Base-by-base conservation (phyloP, 2,797 vertebrate species). In the Parambassis ranga region DNA sequence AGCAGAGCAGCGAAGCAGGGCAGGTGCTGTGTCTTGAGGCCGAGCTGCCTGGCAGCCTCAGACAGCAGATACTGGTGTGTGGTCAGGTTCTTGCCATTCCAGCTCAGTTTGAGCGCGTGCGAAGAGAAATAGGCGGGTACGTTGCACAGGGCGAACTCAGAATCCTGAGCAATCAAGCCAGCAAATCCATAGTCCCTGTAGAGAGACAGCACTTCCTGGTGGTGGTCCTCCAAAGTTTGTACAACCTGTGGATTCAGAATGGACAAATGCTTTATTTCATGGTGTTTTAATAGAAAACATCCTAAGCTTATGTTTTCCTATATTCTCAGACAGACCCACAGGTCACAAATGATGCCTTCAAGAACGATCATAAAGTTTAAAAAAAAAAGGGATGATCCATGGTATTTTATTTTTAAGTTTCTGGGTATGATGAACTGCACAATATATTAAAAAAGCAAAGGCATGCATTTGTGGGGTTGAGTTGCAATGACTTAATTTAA, bases 71-170 rank as follows among this genome's bases (percentile, higher is more conserved):
- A 97, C 88, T 96, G 95, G 86, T 96, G 95, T 74, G 95, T 97
- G 81, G 94, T 96, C 65, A 96, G 92, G 88, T 96, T 96, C 80
- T 96, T 97, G 75, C 95, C 95, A 6, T 97, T 97, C 95, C 95
- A 97, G 90, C 94, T 96, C 71, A 97, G 91, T 83, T 96, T 97
- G 85, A 96, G 94, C 7, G 95, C 94, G 22, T 96, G 95, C 7
- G 95, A 96, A 46, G 95, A 96, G 84, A 96, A 96, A 84, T 97
- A 96, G 76, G 93, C 94, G 5, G 95, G 94, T 44, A 96, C 94
- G 63, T 95, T 96, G 90, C 94, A 96, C 81, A 97, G 92, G 3
- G 95, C 95, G 28, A 95, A 97, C 89, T 96, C 95, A 0, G 95
- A 96, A 76, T 97, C 95, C 77, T 96, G 95, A 84, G 95, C 95